Base-by-base conservation (phyloP, 2,113 vertebrate species). In the Macroglossus sobrinus region DNA sequence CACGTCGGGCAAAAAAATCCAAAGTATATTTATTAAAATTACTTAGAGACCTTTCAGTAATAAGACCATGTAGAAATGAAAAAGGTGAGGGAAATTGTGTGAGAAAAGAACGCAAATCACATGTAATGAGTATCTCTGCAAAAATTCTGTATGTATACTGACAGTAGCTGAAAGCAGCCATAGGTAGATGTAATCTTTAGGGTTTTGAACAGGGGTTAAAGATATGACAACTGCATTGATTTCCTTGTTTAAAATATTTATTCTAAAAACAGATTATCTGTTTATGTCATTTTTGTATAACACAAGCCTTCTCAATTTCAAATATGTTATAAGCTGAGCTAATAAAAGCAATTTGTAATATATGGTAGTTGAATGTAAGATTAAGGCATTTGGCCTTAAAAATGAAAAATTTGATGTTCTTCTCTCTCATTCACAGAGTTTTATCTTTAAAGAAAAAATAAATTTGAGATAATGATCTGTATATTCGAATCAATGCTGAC, bases 401-500 rank as follows among this genome's bases (percentile, higher is more conserved):
- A 91, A 68, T 72, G 50, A 94, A 96, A 94, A 92, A 28, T 22
- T 45, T 91, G 55, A 50, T 21, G 16, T 26, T 91, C 94, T 38
- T 81, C 59, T 40, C 26, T 94, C 66, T 87, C 64, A 68, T 59
- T 80, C 74, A 47, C 38, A 76, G 45, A 96, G 84, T 61, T 82
- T 82, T 91, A 40, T 76, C 50, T 89, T 86, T 81, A 89, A 81
- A 66, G 57, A 74, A 91, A 94, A 97, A 71, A 38, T 26, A 95
- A 80, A 78, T 71, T 61, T 95, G 78, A 95, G 76, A 88, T 76
- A 93, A 86, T 45, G 87, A 85, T 61, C 86, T 92, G 78, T 71
- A 55, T 82, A 92, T 97, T 95, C 98, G 95, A 97, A 78, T 63
- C 80, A 89, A 59, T 98, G 98, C 98, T 98, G 98, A 98, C 98